Conservation (phyloP, 1,140 invertebrate species). For the Drosophila ohnishii region DNA sequence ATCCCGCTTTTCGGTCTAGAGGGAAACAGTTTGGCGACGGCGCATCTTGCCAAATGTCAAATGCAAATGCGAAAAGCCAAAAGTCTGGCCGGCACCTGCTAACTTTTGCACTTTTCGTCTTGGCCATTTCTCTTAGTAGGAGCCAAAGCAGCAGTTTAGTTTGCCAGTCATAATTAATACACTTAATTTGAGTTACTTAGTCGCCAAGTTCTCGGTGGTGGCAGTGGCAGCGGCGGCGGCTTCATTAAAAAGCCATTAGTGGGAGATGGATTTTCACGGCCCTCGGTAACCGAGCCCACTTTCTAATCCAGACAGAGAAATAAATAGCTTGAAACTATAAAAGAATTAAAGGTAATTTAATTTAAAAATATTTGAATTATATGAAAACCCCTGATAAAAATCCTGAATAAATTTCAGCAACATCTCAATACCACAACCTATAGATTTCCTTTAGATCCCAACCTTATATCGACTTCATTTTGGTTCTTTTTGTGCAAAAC, state of each 20-base stretch:
- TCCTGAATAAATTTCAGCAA: too few species aligned
- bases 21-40: constrained; percentile 32
- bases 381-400: too few species aligned
- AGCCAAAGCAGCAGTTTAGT: constrained; percentile 13
- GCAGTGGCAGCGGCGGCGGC: constrained; percentile 13
- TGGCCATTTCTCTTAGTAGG: constrained; percentile 24
- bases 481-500: constrained; percentile 25
- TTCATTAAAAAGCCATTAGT: constrained; percentile 80
- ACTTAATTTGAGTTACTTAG: constrained; percentile 72
- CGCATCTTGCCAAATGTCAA: constrained; percentile 77
- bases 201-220: constrained; percentile 51
- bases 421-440: not conserved
- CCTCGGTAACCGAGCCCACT: constrained; percentile 1
- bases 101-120: constrained; percentile 53
- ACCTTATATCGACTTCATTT: not conserved
- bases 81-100: constrained; percentile 61
- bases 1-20: constrained; percentile 38
- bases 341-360: not conserved
- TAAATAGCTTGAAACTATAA: not conserved
- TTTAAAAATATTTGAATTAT: not conserved
- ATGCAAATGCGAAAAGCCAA: constrained; percentile 73
- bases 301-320: constrained; percentile 28
- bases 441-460: too few species aligned
- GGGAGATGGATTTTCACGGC: constrained; percentile 24
- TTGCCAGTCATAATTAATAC: constrained; percentile 77